These are phyloP conservation scores for Neofelis nebulosa DNA, from an alignment of 2,113 vertebrate species.

Conservation along the genomic window DNA sequence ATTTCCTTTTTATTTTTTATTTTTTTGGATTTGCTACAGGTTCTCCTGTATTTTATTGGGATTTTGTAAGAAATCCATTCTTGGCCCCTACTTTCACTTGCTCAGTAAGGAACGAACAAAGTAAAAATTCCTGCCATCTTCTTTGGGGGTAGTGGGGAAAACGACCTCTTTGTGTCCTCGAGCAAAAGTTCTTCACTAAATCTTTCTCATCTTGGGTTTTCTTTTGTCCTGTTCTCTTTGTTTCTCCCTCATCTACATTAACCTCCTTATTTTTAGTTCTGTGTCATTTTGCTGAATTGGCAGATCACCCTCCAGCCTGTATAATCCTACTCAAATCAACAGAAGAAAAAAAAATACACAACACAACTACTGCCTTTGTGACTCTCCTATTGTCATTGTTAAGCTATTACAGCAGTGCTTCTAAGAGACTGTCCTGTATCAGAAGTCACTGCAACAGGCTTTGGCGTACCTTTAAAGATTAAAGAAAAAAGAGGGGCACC, in stretches of 20 bases:
- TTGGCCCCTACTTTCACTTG: not conserved
- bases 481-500: not conserved
- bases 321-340: not conserved
- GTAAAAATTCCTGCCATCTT: not conserved
- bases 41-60: not conserved
- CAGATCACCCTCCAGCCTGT: not conserved
- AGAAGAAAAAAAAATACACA: not conserved
- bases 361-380: not conserved
- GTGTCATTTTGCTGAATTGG: not conserved
- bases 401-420: constrained; percentile 30
- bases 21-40: not conserved
- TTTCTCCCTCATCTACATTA: constrained; percentile 23
- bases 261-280: not conserved
- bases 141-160: not conserved
- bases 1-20: not conserved
- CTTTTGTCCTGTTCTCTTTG: not conserved
- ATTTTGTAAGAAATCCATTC: not conserved
- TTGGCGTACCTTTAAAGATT: not conserved
- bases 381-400: not conserved
- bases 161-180: not conserved
- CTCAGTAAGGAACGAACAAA: not conserved
- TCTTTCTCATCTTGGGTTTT: not conserved
- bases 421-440: not conserved
- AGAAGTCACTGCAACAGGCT: not conserved
- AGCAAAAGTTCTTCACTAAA: not conserved